Evolutionary conservation across 2,113 vertebrate species (phyloP).

Genomic region (Cryptomyrus ogoouensis): DNA sequence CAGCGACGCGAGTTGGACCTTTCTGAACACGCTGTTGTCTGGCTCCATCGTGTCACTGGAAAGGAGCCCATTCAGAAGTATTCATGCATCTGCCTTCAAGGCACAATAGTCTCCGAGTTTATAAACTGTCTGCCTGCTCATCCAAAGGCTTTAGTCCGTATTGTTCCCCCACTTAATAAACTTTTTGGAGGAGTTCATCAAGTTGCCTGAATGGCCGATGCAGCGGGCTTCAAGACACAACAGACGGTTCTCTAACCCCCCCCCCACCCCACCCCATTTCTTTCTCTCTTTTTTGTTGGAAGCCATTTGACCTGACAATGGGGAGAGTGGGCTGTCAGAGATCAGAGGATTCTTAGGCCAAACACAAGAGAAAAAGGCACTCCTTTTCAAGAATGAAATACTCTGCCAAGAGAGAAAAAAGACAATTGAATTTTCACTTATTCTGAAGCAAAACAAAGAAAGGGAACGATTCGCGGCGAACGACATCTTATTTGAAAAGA

Average conservation of each 20-base stretch:
- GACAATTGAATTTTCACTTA: slow-evolving; percentile 47
- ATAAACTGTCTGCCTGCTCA: slow-evolving; percentile 91
- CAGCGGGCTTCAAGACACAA: slow-evolving; percentile 82
- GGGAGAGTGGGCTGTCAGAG: slow-evolving; percentile 68
- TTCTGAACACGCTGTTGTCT: slow-evolving; percentile 89
- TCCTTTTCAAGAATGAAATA: slow-evolving; percentile 44
- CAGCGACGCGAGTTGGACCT: slow-evolving; percentile 38
- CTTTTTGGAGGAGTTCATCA: slow-evolving; percentile 99
- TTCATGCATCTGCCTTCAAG: slow-evolving; percentile 89
- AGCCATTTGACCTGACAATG: slow-evolving; percentile 62
- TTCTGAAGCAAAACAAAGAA: slow-evolving; percentile 29
- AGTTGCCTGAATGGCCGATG: slow-evolving; percentile 90
- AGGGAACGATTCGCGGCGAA: slow-evolving; percentile 28
- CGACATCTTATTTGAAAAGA: slow-evolving; percentile 37
- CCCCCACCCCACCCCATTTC: slow-evolving; percentile 12
- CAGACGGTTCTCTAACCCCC: slow-evolving; percentile 67
- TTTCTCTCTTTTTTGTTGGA: slow-evolving; percentile 57
- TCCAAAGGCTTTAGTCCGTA: slow-evolving; percentile 78
- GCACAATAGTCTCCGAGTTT: slow-evolving; percentile 88
- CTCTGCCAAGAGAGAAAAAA: slow-evolving; percentile 18
- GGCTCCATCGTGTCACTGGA: slow-evolving; percentile 94
- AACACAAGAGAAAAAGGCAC: slow-evolving; percentile 52
- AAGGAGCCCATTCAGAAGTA: slow-evolving; percentile 92
- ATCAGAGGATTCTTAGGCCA: slow-evolving; percentile 61
- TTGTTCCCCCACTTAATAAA: slow-evolving; percentile 98